Evolutionary conservation across 2,113 vertebrate species (phyloP).

Genomic region (Coracopsis vasa): DNA sequence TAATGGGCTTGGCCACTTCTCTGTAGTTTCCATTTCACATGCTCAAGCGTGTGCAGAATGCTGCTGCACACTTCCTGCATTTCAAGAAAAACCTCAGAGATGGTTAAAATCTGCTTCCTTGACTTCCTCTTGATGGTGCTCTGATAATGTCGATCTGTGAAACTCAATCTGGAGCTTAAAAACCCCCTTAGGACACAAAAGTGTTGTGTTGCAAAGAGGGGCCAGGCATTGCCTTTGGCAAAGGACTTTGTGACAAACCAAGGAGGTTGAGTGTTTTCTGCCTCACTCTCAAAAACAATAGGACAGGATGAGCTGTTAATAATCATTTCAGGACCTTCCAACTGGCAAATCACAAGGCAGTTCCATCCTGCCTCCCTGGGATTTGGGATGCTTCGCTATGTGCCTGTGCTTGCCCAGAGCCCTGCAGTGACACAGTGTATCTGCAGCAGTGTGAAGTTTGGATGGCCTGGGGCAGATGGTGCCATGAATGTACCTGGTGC

Average conservation of each 20-base stretch:
- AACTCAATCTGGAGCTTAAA: neutral
- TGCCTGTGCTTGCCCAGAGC: neutral
- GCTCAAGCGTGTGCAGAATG: neutral
- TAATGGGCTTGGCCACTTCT: neutral
- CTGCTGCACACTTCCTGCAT: neutral
- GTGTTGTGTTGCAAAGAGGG: neutral
- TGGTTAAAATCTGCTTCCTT: neutral
- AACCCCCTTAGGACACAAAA: fast-evolving
- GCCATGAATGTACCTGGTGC: neutral
- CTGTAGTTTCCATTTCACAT: neutral
- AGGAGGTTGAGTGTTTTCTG: neutral
- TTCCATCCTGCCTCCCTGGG: neutral
- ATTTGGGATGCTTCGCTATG: neutral
- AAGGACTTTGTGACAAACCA: neutral
- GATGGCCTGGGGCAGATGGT: too few relatives aligned
- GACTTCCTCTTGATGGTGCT: neutral
- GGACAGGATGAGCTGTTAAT: neutral
- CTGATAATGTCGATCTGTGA: neutral
- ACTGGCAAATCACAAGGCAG: neutral
- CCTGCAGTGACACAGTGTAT: neutral
- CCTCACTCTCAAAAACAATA: neutral
- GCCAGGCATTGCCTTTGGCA: neutral
- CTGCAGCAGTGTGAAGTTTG: neutral
- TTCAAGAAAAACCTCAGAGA: neutral
- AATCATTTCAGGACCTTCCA: neutral